phyloP scores from a whole-genome alignment of 1,140 invertebrate genomes.

The Drosophila auraria region DNA sequence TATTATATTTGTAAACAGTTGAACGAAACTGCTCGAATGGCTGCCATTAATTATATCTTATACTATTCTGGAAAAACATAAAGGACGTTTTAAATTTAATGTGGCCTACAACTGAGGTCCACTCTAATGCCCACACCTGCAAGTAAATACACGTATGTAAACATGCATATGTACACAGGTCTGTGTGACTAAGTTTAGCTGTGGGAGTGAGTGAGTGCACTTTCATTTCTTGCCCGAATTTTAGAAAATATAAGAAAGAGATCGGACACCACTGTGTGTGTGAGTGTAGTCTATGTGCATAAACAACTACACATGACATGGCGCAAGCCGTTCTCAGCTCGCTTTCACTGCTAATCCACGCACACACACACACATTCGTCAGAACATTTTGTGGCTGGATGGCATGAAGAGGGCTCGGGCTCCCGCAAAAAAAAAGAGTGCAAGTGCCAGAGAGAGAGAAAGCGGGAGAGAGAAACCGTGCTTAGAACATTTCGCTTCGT shows the following conservation, averaged over 20 bases:
- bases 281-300: not conserved
- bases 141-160: not conserved
- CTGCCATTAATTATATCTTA: too few species aligned
- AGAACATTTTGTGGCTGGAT: slow-evolving; percentile 3
- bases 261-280: not conserved
- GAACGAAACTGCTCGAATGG: too few species aligned
- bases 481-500: slow-evolving; percentile 29
- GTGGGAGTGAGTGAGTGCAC: slow-evolving; percentile 2
- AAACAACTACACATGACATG: not conserved
- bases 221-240: slow-evolving; percentile 11
- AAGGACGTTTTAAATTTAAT: too few species aligned
- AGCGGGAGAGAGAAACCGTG: slow-evolving; percentile 12
- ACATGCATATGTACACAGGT: not conserved
- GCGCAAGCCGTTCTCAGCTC: slow-evolving; percentile 7
- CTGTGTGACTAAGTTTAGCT: too few species aligned
- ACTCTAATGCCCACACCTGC: not conserved
- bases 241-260: not conserved
- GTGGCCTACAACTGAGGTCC: not conserved
- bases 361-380: not conserved
- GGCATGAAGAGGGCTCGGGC: not conserved
- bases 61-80: too few species aligned
- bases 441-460: slow-evolving; percentile 14
- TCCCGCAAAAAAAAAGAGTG: slow-evolving; percentile 34
- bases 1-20: too few species aligned
- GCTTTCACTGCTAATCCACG: slow-evolving; percentile 7